phyloP scores from a whole-genome alignment of 2,113 vertebrate genomes.

The Seriola aureovittata region DNA sequence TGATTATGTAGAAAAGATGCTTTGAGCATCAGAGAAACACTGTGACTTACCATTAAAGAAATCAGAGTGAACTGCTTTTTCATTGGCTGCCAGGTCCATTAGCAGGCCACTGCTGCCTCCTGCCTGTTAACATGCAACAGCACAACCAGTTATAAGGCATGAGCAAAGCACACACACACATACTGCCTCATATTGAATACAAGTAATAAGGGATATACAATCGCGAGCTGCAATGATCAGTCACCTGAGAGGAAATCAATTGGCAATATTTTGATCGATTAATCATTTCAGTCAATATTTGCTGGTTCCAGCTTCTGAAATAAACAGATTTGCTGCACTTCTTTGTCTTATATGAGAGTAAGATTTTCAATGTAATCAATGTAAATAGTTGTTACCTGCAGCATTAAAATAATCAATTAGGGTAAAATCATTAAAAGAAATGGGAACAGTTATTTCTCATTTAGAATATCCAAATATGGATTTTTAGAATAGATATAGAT shows the following conservation, averaged over 20 bases:
- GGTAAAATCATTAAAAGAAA: too few species aligned
- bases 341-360: neutral
- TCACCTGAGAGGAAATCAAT: neutral
- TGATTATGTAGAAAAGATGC: neutral
- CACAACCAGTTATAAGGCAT: conserved; percentile 15
- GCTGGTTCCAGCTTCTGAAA: neutral
- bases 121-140: conserved; percentile 84
- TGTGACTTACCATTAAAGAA: conserved; percentile 92
- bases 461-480: too few species aligned
- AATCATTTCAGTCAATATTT: too few species aligned
- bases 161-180: neutral
- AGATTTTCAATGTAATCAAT: neutral
- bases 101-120: conserved; percentile 96
- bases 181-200: neutral
- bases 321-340: neutral
- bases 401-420: too few species aligned
- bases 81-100: conserved; percentile 97
- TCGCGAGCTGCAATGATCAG: neutral
- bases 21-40: neutral
- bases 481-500: too few species aligned
- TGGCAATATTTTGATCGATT: too few species aligned
- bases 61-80: conserved; percentile 95
- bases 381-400: too few species aligned
- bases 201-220: neutral
- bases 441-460: too few species aligned